Evolutionary conservation across 1,140 invertebrate genomes (phyloP).

Genomic region (Oppia nitens): DNA sequence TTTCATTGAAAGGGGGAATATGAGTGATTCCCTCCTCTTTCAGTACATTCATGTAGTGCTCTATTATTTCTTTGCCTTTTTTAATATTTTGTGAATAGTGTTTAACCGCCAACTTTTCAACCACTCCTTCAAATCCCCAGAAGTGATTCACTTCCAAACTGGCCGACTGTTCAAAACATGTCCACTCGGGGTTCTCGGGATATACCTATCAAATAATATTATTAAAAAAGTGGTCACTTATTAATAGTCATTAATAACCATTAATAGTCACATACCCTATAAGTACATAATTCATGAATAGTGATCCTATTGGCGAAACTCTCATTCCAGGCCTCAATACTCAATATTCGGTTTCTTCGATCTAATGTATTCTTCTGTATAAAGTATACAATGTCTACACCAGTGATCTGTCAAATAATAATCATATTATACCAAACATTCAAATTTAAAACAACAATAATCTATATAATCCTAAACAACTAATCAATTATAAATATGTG

Average conservation of each 20-base stretch:
- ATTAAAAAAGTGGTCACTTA: not conserved
- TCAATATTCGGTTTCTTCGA: slow-evolving; percentile 51
- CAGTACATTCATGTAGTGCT: slow-evolving; percentile 69
- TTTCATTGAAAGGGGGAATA: slow-evolving; percentile 26
- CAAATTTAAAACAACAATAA: no score
- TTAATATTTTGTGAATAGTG: slow-evolving; percentile 84
- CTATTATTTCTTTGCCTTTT: slow-evolving; percentile 91
- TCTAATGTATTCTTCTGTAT: slow-evolving; percentile 81
- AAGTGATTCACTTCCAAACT: slow-evolving; percentile 89
- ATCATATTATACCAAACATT: no score
- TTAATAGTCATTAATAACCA: not conserved
- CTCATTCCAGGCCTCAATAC: slow-evolving; percentile 87
- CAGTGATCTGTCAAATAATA: slow-evolving; percentile 72
- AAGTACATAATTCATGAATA: slow-evolving; percentile 78
- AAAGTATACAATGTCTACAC: slow-evolving; percentile 81
- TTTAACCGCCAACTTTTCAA: slow-evolving; percentile 93
- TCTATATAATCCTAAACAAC: no score
- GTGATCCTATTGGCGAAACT: slow-evolving; percentile 67
- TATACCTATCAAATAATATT: slow-evolving; percentile 47
- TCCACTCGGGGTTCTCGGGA: slow-evolving; percentile 86
- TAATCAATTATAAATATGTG: no score
- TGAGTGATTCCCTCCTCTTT: slow-evolving; percentile 58
- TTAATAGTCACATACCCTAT: slow-evolving; percentile 55
- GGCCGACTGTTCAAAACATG: slow-evolving; percentile 88
- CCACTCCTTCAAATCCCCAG: slow-evolving; percentile 84